Evolutionary conservation across 2,113 vertebrate genomes (phyloP).

Genomic region (Salvelinus namaycush): DNA sequence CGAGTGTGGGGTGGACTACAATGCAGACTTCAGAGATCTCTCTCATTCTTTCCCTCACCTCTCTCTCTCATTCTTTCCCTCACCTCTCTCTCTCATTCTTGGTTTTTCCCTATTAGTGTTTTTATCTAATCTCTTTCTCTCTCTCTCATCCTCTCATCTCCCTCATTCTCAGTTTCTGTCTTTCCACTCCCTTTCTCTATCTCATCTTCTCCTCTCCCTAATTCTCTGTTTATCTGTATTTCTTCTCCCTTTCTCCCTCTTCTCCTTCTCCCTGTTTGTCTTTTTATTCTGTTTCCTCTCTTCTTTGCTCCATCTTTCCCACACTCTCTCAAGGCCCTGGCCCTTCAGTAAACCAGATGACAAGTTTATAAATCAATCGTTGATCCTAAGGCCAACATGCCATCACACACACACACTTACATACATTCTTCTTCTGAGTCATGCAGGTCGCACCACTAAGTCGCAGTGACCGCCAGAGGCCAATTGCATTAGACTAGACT

Average conservation of each 20-base stretch:
- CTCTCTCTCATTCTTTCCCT: background rate
- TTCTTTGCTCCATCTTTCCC: conserved; percentile 25
- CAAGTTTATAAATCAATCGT: conserved; percentile 57
- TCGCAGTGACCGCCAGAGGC: conserved; percentile 39
- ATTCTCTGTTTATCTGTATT: too few species aligned
- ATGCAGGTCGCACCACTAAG: conserved; percentile 31
- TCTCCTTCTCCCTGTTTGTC: conserved; percentile 1
- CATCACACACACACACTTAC: conserved; percentile 5
- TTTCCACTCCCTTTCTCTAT: background rate
- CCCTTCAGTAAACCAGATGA: conserved; percentile 55
- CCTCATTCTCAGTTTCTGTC: too few species aligned
- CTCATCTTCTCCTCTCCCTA: background rate
- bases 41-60: conserved; percentile 29
- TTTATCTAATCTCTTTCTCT: background rate
- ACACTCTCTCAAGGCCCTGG: conserved; percentile 27
- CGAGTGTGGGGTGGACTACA: conserved; percentile 34
- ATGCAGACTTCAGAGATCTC: conserved; percentile 38
- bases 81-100: conserved; percentile 4
- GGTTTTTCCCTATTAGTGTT: conserved; percentile 2
- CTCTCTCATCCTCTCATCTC: background rate
- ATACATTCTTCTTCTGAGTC: conserved; percentile 5
- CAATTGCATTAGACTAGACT: conserved; percentile 58
- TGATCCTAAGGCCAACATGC: conserved; percentile 45
- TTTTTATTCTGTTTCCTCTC: conserved; percentile 1
- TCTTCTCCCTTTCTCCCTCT: background rate